These are phyloP conservation scores for Troides helena DNA, from an alignment of 2,888 invertebrate species.

Conservation along the genomic window DNA sequence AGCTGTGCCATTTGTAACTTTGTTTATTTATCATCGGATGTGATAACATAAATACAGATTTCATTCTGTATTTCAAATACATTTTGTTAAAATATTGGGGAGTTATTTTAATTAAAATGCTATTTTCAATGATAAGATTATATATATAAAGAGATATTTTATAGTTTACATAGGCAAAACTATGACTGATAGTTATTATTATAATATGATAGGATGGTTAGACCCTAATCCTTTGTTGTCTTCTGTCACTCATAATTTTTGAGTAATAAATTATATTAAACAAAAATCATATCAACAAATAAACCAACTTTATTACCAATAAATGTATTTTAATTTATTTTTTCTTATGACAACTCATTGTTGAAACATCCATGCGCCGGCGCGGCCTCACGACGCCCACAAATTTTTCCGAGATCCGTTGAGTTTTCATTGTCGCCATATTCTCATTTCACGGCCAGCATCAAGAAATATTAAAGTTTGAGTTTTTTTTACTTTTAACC, in stretches of 20 bases:
- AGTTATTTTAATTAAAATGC: no score
- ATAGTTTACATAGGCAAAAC: no score
- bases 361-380: slow-evolving; percentile 19
- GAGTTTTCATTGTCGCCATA: slow-evolving; percentile 69
- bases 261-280: no score
- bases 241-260: no score
- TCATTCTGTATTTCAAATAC: slow-evolving; percentile 6
- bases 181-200: no score
- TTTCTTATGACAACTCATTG: background rate
- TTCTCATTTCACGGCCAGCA: slow-evolving; percentile 48
- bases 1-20: slow-evolving; percentile 6
- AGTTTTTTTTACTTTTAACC: no score
- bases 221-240: background rate
- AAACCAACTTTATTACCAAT: no score
- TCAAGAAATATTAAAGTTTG: slow-evolving; percentile 22
- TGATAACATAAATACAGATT: slow-evolving; percentile 10
- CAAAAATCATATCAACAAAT: no score
- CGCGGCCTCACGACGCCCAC: slow-evolving; percentile 42
- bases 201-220: background rate
- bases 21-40: slow-evolving; percentile 5
- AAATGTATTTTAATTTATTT: no score
- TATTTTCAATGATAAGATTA: no score
- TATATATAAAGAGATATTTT: no score
- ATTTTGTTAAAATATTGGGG: background rate
- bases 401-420: slow-evolving; percentile 49